Percentiles rank a stretch among this genome's conserved stretches.
Conservation (phyloP, 2,888 invertebrate species). For the Caenorhabditis sp. region DNA sequence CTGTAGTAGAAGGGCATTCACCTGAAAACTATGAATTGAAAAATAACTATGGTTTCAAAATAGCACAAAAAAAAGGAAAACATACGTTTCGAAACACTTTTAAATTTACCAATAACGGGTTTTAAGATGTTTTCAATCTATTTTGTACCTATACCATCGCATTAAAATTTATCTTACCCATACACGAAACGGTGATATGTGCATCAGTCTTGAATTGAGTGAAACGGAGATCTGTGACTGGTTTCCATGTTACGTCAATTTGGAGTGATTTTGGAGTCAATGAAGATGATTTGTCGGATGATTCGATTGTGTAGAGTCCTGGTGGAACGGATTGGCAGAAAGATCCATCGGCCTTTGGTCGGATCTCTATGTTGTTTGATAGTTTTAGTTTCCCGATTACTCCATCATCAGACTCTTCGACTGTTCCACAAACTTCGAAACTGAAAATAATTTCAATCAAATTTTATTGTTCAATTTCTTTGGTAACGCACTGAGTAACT, state of each 20-base stretch:
- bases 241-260: conserved; percentile 65
- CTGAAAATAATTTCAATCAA: too few species aligned
- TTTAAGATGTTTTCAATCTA: too few species aligned
- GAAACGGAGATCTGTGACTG: conserved; percentile 81
- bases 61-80: not conserved
- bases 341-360: conserved; percentile 40
- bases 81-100: too few species aligned
- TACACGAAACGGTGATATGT: conserved; percentile 79
- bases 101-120: too few species aligned
- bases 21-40: too few species aligned
- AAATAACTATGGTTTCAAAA: not conserved
- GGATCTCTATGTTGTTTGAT: conserved; percentile 35
- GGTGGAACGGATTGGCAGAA: conserved; percentile 55
- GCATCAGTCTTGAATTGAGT: conserved; percentile 87
- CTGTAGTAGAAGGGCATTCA: conserved; percentile 33
- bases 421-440: conserved; percentile 51
- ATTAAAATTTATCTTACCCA: too few species aligned
- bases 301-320: conserved; percentile 51
- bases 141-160: too few species aligned
- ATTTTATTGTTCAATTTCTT: too few species aligned
- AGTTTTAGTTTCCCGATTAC: conserved; percentile 30
- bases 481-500: conserved; percentile 44
- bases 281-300: conserved; percentile 36
- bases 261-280: conserved; percentile 54
- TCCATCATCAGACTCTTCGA: conserved; percentile 44